Conservation (phyloP, 1,140 invertebrate genomes). For the Mesaphorura yosii region DNA sequence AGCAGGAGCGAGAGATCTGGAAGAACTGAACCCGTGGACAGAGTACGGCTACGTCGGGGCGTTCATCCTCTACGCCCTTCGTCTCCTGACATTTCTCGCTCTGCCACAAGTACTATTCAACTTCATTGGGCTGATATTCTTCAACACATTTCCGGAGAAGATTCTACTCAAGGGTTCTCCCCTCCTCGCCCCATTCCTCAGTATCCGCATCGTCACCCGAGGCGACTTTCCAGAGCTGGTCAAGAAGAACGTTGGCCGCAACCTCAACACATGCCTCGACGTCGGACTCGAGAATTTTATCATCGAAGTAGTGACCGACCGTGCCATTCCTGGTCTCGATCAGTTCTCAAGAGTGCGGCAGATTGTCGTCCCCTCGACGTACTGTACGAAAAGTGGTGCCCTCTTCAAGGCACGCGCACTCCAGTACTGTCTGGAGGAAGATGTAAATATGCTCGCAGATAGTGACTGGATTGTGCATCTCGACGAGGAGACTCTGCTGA, state of each 20-base stretch:
- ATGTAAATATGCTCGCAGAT: conserved; percentile 73
- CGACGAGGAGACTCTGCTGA: conserved; percentile 92
- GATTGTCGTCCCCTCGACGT: conserved; percentile 72
- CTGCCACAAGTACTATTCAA: conserved; percentile 82
- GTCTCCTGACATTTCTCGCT: conserved; percentile 72
- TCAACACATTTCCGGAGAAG: conserved; percentile 91
- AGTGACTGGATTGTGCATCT: conserved; percentile 95
- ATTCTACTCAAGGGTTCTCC: conserved; percentile 79
- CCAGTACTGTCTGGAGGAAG: conserved; percentile 89
- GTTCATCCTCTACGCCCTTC: conserved; percentile 61
- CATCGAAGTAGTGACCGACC: conserved; percentile 94
- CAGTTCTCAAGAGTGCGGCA: conserved; percentile 55
- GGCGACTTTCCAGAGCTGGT: conserved; percentile 91
- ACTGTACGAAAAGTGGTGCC: conserved; percentile 78
- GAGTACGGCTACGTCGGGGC: conserved; percentile 62
- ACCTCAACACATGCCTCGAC: conserved; percentile 77
- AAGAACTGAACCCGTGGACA: conserved; percentile 61
- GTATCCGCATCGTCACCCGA: conserved; percentile 86
- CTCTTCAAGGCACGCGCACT: conserved; percentile 89
- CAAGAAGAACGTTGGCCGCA: conserved; percentile 72
- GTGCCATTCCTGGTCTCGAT: conserved; percentile 55
- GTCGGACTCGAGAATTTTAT: conserved; percentile 91
- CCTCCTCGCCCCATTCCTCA: conserved; percentile 84
- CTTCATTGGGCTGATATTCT: conserved; percentile 76
- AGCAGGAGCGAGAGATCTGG: conserved; percentile 38